Evolutionary conservation across 2,113 vertebrate species (phyloP).

Genomic region (Carollia perspicillata): DNA sequence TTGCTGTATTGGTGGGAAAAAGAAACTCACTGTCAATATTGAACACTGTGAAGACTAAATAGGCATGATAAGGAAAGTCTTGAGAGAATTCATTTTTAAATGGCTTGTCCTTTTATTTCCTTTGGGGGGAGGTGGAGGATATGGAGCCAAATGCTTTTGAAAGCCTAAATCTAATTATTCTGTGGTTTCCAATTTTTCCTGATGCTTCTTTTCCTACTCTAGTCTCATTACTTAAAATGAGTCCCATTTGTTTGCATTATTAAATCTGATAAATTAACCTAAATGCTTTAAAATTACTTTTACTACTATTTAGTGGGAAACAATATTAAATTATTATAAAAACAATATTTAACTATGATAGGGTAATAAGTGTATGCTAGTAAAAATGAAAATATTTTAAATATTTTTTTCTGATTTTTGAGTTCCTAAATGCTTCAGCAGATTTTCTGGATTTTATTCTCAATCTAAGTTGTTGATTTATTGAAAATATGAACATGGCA

Average conservation of each 20-base stretch:
- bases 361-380: background rate
- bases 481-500: conserved; percentile 2
- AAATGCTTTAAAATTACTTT: conserved; percentile 65
- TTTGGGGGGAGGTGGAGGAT: background rate
- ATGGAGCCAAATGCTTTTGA: conserved; percentile 7
- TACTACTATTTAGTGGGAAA: conserved; percentile 50
- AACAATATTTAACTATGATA: conserved; percentile 46
- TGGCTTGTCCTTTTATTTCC: conserved; percentile 61
- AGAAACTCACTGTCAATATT: conserved; percentile 49
- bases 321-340: conserved; percentile 48
- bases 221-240: conserved; percentile 54
- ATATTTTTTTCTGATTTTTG: background rate
- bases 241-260: conserved; percentile 54
- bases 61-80: conserved; percentile 45
- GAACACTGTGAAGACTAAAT: conserved; percentile 46
- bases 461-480: conserved; percentile 34
- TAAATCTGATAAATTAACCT: conserved; percentile 64
- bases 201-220: conserved; percentile 46
- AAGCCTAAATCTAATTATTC: conserved; percentile 50
- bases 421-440: conserved; percentile 22
- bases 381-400: conserved; percentile 25
- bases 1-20: conserved; percentile 46
- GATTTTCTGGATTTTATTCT: conserved; percentile 17
- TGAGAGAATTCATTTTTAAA: conserved; percentile 49
- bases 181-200: conserved; percentile 18